Base-by-base conservation (phyloP, 92 coral and sea anemone genomes). In the Epizoanthus rinbou region DNA sequence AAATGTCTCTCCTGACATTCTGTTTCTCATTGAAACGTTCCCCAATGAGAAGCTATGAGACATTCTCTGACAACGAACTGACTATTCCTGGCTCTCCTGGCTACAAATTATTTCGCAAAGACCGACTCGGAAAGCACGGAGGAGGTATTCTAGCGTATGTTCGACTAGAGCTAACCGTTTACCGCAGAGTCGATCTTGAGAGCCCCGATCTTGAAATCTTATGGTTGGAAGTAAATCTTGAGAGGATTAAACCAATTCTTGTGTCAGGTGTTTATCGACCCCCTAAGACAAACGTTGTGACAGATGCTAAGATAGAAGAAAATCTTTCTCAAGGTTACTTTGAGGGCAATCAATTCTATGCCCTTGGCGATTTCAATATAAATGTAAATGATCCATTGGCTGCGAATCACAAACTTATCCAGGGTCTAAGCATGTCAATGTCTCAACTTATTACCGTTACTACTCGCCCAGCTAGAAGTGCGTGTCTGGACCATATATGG, bases 401-500 rank as follows among this genome's bases (percentile, higher is more conserved):
- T 7, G 4, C 31, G 64, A 71, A 56, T 5, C 80, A 83, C 22
- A 56, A 82, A 17, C 80, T 84, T 21, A 63, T 84, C 62, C 74
- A 63, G 57, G 82, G 66, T 16, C 33, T 84, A 19, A 43, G 81
- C 64, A 63, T 84, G 59, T 73, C 87, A 5, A 28, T 84, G 82
- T 47, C 82, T 14, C 87, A 74, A 54, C 25, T 74, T 47, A 23
- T 82, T 11, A 69, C 41, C 18, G 22, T 11, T 37, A 74, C 81
- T 16, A 84, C 87, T 8, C 73, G 87, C 37, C 87, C 87, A 3
- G 43, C 15, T 35, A 84, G 62, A 19, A 23, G n/a, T 16, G 35
- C 73, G 41, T 84, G 73, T 16, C 22, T 84, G 23, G 87, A 84
- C 21, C 87, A 84, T 17, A 84, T 73, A 7, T 73, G 87, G 87